phyloP scores from a whole-genome alignment of 2,888 invertebrate genomes.

The Fragum whitleyi region DNA sequence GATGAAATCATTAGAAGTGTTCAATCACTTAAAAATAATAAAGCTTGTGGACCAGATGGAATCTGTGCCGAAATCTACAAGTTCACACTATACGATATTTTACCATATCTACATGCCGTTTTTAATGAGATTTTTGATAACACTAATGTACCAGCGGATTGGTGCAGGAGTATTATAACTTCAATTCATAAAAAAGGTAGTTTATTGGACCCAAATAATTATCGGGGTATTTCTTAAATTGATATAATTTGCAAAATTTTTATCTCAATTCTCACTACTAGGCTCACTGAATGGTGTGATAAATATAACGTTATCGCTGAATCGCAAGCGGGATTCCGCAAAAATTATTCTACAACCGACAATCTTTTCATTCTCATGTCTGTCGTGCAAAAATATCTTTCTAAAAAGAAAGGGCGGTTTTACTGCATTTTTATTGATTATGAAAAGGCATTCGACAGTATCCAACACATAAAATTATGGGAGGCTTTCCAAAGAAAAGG shows the following conservation, averaged over 20 bases:
- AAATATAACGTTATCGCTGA: slow-evolving; percentile 3
- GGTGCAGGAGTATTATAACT: slow-evolving; percentile 11
- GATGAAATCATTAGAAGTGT: slow-evolving; percentile 6
- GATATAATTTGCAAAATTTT: slow-evolving; percentile 32
- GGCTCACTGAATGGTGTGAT: slow-evolving; percentile 2
- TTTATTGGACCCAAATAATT: slow-evolving; percentile 32
- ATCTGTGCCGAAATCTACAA: slow-evolving; percentile 11
- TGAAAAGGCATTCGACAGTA: too few relatives aligned
- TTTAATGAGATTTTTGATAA: slow-evolving; percentile 4
- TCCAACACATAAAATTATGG: too few relatives aligned
- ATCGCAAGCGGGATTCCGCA: too few relatives aligned
- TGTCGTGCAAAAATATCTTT: too few relatives aligned
- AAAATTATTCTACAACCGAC: too few relatives aligned
- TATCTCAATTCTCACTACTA: background rate
- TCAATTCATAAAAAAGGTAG: slow-evolving; percentile 13
- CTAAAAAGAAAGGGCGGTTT: too few relatives aligned
- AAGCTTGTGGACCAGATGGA: slow-evolving; percentile 8
- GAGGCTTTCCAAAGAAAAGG: too few relatives aligned
- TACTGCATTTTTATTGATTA: too few relatives aligned
- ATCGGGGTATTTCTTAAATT: slow-evolving; percentile 39
- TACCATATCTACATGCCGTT: background rate
- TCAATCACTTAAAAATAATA: background rate
- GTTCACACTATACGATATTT: background rate
- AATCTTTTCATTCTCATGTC: too few relatives aligned
- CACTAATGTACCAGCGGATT: background rate